A percentile compares a stretch with the other conserved stretches of the same genome.
These are phyloP conservation scores for Cyanistes caeruleus DNA, from an alignment of 2,113 vertebrate genomes.

Conservation along the genomic window DNA sequence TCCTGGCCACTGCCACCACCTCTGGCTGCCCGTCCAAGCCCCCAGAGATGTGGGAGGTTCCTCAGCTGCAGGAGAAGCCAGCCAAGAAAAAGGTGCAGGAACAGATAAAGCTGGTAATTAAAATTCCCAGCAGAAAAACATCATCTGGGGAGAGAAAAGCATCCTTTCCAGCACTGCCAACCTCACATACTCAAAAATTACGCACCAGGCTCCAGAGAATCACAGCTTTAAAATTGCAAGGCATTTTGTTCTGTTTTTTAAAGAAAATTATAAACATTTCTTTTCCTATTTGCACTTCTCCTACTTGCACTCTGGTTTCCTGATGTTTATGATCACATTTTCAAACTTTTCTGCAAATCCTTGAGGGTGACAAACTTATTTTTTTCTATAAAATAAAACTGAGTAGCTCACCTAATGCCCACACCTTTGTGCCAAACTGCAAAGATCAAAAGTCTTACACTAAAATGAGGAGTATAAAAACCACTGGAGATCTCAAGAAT, in stretches of 20 bases:
- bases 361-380: not conserved
- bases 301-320: constrained; percentile 11
- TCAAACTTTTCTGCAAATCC: constrained; percentile 9
- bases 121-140: not conserved
- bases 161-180: constrained; percentile 29
- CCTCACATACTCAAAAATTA: constrained; percentile 6
- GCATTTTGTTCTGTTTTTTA: not conserved
- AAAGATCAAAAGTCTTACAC: not conserved
- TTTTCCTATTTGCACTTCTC: not conserved
- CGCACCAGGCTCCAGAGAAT: not conserved
- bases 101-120: not conserved
- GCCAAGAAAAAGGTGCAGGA: not conserved
- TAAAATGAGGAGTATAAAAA: not conserved
- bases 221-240: not conserved
- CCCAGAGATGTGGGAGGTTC: not conserved
- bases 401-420: not conserved
- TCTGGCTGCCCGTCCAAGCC: not conserved
- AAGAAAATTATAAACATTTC: constrained; percentile 9
- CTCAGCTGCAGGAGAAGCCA: not conserved
- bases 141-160: not conserved
- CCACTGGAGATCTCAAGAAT: not conserved
- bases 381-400: constrained; percentile 9
- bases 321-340: not conserved
- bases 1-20: not conserved
- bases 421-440: not conserved